Base-by-base conservation (phyloP, 53 echinoderm and acorn worm genomes). In the Pentamera pediparva region DNA sequence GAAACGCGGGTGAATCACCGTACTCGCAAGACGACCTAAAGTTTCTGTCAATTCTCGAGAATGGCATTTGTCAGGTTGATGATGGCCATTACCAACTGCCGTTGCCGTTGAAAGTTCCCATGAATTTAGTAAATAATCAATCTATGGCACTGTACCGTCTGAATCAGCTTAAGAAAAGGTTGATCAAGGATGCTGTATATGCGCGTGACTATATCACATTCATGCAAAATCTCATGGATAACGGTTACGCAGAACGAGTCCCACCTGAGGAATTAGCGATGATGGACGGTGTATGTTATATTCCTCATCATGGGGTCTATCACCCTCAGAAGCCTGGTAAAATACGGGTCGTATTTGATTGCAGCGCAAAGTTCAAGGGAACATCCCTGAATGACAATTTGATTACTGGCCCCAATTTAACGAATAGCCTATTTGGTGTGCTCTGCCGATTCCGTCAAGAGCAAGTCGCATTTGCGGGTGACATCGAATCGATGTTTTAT, bases 401-500 rank as follows among this genome's bases (percentile, higher is more conserved):
- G 15, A 49, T 63, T 2, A 20, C 47, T 32, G 32, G 30, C 4
- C 49, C 61, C 34, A 35, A 62, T 45, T 32, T 77, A 43, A 62
- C 56, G 47, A 62, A 62, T 61, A 59, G 35, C 5, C 13, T 81
- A 35, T 0, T 74, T 21, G 81, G 74, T 12, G 52, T 81, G 45
- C 61, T 81, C 11, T 61, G 61, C 18, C 40, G 81, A 28, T 81
- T 81, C 20, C 32, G 50, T 3, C 72, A 81, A 28, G 82, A 75
- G 24, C 24, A 61, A 6, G 53, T 82, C 0, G 82, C 76, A 3
- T 24, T 82, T 21, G 75, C 67, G 13, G 60, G 75, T 15, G 62
- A 62, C n/a, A 34, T 62, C 4, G 64, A 39, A 21, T 4, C 52
- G n/a, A 76, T 82, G 76, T 82, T 82, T 61, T 64, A 82, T 54